Conservation (phyloP, 2,888 invertebrate genomes). For the Escarpia spicata region DNA sequence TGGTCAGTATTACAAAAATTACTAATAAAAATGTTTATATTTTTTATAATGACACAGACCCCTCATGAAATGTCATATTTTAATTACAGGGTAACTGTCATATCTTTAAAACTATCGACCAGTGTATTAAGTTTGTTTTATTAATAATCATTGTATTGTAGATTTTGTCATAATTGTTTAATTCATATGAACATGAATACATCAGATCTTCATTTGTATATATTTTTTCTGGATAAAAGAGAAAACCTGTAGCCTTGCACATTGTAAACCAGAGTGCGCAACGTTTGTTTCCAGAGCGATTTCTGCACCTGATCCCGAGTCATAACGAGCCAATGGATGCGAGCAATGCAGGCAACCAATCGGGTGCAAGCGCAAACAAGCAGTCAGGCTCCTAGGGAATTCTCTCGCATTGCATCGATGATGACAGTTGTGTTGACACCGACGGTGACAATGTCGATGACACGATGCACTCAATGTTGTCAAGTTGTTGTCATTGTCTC, state of each 20-base stretch:
- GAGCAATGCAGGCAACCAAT: conserved; percentile 1
- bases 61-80: too few relatives aligned
- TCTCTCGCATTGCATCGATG: background rate
- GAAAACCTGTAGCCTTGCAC: background rate
- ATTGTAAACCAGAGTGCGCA: background rate
- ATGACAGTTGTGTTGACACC: background rate
- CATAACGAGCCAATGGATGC: conserved; percentile 6
- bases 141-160: too few relatives aligned
- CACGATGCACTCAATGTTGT: background rate
- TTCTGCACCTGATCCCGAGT: background rate
- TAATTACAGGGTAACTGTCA: too few relatives aligned
- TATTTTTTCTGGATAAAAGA: background rate
- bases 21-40: too few relatives aligned
- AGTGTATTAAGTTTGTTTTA: too few relatives aligned
- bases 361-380: background rate
- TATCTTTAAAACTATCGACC: too few relatives aligned
- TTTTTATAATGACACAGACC: too few relatives aligned
- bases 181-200: background rate
- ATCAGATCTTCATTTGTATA: background rate
- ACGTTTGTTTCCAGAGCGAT: background rate
- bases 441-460: background rate
- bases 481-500: background rate
- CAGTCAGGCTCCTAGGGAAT: background rate
- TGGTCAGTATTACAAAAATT: background rate
- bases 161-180: background rate